Conservation (phyloP, 2,888 invertebrate species). For the Lasioglossum zephyrum region DNA sequence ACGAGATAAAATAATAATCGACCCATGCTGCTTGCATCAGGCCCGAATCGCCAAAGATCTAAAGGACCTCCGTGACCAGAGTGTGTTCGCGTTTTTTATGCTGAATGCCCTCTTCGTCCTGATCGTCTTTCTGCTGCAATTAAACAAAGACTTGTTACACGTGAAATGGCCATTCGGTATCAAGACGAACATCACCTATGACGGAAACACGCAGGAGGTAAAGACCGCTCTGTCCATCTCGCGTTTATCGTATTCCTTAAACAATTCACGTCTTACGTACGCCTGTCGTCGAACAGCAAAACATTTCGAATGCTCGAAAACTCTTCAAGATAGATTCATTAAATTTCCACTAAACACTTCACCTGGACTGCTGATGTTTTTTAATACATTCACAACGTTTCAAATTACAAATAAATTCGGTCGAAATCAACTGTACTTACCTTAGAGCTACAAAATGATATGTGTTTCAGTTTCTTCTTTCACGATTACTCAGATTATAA, state of each 20-base stretch:
- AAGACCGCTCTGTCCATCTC: conserved; percentile 84
- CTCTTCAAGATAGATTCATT: neutral
- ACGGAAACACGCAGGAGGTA: conserved; percentile 96
- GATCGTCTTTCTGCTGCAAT: conserved; percentile 98
- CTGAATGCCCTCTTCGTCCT: conserved; percentile 99
- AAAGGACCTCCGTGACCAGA: conserved; percentile 97
- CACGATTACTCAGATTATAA: neutral
- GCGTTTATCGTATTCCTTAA: conserved; percentile 39
- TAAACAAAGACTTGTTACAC: conserved; percentile 98
- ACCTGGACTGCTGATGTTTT: neutral
- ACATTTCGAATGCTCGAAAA: neutral
- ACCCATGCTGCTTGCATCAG: conserved; percentile 85
- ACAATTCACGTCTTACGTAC: neutral
- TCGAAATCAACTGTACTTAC: no score
- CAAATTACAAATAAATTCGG: no score
- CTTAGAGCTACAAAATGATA: no score
- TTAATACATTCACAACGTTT: neutral
- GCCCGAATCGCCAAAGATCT: conserved; percentile 95
- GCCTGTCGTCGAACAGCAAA: neutral
- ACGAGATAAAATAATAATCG: conserved; percentile 51
- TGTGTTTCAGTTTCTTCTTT: neutral
- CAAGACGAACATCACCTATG: conserved; percentile 96
- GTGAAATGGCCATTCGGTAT: conserved; percentile 98
- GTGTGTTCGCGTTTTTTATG: conserved; percentile 99
- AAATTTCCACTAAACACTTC: neutral